Evolutionary conservation across 2,113 vertebrate species (phyloP), one percentile per base, ranked within the genome.

Genomic region (Penelope pileata): DNA sequence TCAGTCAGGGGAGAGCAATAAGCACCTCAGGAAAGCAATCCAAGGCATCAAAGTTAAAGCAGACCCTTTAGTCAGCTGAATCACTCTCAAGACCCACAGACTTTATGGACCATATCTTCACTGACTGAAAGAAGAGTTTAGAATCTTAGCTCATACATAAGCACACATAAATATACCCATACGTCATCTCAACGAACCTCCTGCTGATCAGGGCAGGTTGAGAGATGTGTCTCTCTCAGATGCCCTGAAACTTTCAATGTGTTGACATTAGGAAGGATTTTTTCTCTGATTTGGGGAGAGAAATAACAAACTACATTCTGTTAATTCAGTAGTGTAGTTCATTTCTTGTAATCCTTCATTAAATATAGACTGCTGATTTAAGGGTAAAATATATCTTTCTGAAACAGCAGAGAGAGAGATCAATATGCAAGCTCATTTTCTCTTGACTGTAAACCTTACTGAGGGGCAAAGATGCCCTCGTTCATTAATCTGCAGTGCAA

Each of bases 21-120:
- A 96, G 90, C 92, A 83, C 79, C 63, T 86, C 63, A 77, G 54
- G 45, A 86, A 90, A 42, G 79, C 54, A 83, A 81, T 86, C 80
- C 88, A 83, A 87, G 73, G 13, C 48, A 91, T 48, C 23, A 66
- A 15, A 88, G 58, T 48, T 80, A 76, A 91, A 91, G 75, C 1
- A 91, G 47, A 51, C 6, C 40, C 40, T 78, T 84, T 7, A 72
- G 59, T 53, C 63, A 62, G 42, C 29, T 48, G 72, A 69, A 70
- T 53, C 32, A 34, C 40, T 45, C 68, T 70, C 18, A 4, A 70
- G 68, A 86, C 8, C 32, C 76, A n/a, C 11, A 62, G 88, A 27
- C 42, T 93, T 83, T 91, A 89, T 63, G 79, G 59, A 43, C 48
- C 32, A 3, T 66, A 32, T 76, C 62, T 90, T 89, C 51, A n/a